Evolutionary conservation across 92 coral and sea anemone genomes (phyloP).

Genomic region (Pocillopora grandis): DNA sequence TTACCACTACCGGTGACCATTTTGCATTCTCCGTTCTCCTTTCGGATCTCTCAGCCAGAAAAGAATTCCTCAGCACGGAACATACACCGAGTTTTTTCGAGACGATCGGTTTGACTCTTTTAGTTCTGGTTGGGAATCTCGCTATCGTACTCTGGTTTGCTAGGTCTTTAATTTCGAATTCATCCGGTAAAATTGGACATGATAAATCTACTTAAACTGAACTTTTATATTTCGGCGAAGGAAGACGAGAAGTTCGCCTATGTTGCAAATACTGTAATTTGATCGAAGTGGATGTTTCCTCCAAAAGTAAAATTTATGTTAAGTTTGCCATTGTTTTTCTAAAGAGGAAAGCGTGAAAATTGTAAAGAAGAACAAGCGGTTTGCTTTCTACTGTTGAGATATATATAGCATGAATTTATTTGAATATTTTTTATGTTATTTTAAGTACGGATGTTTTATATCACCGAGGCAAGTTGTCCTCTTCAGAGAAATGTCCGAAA

Average conservation of each 20-base stretch:
- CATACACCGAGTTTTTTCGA: conserved; percentile 59
- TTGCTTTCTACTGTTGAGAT: too few relatives aligned
- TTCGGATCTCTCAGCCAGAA: conserved; percentile 59
- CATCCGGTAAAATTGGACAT: not conserved
- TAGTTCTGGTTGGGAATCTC: conserved; percentile 60
- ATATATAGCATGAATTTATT: too few relatives aligned
- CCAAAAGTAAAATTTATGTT: not conserved
- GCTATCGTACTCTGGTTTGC: conserved; percentile 65
- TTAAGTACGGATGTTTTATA: too few relatives aligned
- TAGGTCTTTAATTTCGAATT: conserved; percentile 32
- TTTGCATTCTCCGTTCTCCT: conserved; percentile 62
- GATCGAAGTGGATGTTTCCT: not conserved
- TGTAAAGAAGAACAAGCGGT: not conserved
- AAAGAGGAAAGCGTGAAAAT: not conserved
- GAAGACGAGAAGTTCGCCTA: not conserved
- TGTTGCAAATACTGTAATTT: not conserved
- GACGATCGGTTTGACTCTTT: conserved; percentile 61
- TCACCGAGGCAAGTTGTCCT: too few relatives aligned
- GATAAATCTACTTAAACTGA: not conserved
- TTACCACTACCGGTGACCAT: conserved; percentile 75
- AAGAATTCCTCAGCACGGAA: conserved; percentile 35
- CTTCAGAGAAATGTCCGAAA: too few relatives aligned
- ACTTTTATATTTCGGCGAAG: not conserved
- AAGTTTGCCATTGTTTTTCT: too few relatives aligned
- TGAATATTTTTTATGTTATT: too few relatives aligned